These are phyloP conservation scores for Phorcus lineatus DNA, from an alignment of 2,888 invertebrate species.

Conservation along the genomic window DNA sequence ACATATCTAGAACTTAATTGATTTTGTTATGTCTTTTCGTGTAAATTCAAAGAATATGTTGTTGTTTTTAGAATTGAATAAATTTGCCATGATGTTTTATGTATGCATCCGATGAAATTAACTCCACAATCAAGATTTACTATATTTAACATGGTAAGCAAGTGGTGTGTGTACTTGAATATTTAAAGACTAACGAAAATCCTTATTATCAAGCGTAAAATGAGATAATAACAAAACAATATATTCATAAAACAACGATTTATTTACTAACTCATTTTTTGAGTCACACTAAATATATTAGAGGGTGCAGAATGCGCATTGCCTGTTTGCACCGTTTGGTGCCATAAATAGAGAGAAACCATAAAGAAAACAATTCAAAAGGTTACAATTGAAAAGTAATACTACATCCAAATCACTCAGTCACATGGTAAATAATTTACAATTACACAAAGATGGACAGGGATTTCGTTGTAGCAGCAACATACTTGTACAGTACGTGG, in stretches of 20 bases:
- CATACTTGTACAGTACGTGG: background rate
- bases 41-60: too few species aligned
- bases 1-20: too few species aligned
- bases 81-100: too few species aligned
- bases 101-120: too few species aligned
- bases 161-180: too few species aligned
- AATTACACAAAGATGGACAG: background rate
- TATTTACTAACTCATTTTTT: conserved; percentile 22
- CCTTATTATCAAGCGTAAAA: too few species aligned
- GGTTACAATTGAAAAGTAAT: conserved; percentile 7
- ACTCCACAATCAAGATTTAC: too few species aligned
- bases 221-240: too few species aligned
- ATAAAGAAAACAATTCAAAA: conserved; percentile 16
- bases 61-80: too few species aligned
- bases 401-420: conserved; percentile 18
- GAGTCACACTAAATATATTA: conserved; percentile 28
- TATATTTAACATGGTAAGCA: too few species aligned
- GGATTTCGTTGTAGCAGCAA: background rate
- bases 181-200: too few species aligned
- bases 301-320: conserved; percentile 13
- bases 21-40: too few species aligned
- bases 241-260: conserved; percentile 26
- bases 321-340: background rate
- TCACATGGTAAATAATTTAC: conserved; percentile 18
- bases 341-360: conserved; percentile 25